Percentiles rank a stretch among this genome's conserved stretches.
Conservation (phyloP, 2,888 invertebrate genomes). For the Anodontia alba region DNA sequence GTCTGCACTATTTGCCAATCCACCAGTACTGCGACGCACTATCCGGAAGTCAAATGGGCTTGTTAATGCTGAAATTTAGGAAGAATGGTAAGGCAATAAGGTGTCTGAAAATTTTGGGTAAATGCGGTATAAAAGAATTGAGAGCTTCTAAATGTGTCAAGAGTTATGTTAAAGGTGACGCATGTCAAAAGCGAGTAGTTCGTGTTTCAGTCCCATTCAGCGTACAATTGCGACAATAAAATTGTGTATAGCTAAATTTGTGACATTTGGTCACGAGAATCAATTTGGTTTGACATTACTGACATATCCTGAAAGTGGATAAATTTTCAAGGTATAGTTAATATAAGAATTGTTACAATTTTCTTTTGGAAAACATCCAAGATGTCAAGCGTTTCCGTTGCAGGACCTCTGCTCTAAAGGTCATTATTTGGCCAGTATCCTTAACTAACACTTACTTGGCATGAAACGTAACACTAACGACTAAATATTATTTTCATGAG, state of each 20-base stretch:
- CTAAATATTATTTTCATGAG: no score
- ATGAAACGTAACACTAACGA: not conserved
- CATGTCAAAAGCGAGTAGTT: not conserved
- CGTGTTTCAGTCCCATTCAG: constrained; percentile 4
- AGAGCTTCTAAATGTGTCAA: not conserved
- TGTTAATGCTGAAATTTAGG: no score
- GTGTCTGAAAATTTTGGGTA: no score
- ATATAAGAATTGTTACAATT: not conserved
- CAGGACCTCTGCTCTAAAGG: not conserved
- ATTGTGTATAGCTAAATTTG: constrained; percentile 32
- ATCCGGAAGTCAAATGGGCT: no score
- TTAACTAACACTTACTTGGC: not conserved
- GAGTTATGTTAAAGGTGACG: not conserved
- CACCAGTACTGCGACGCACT: no score
- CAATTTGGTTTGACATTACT: constrained; percentile 48
- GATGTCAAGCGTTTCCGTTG: constrained; percentile 12
- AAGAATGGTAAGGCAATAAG: no score
- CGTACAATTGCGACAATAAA: constrained; percentile 1
- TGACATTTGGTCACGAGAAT: constrained; percentile 53
- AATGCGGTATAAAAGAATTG: not conserved
- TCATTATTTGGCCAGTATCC: not conserved
- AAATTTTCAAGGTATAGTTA: constrained; percentile 3
- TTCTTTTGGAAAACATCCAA: not conserved
- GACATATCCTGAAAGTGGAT: constrained; percentile 51
- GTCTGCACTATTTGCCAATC: no score